Conservation (phyloP, 2,797 vertebrate genomes). For the Epinephelus malabaricus region DNA sequence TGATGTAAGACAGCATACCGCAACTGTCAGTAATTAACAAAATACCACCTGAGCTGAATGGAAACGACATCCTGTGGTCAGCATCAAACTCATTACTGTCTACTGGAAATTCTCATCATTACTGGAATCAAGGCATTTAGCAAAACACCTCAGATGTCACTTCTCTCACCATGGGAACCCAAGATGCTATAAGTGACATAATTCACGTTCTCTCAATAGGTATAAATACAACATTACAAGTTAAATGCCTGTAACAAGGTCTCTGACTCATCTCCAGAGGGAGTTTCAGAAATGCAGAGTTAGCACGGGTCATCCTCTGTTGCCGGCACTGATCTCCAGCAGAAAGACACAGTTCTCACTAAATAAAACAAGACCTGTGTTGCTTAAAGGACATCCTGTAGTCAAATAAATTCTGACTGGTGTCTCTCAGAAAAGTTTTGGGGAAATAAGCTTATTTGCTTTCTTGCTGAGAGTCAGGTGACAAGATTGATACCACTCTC, state of each 20-base stretch:
- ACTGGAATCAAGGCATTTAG: neutral
- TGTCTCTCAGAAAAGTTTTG: conserved; percentile 10
- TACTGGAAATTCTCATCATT: neutral
- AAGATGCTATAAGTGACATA: neutral
- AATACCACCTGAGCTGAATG: conserved; percentile 4
- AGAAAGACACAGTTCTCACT: neutral
- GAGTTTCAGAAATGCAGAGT: neutral
- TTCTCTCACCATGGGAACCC: neutral
- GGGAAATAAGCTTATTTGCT: neutral
- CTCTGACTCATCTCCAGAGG: conserved; percentile 13
- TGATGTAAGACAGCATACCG: conserved; percentile 7
- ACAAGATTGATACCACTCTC: neutral
- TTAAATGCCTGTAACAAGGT: neutral
- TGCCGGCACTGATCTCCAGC: neutral
- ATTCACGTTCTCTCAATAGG: neutral
- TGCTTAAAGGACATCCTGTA: neutral
- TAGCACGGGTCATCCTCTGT: neutral
- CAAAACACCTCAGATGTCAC: neutral
- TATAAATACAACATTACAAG: conserved; percentile 1
- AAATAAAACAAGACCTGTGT: neutral
- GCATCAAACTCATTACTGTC: neutral
- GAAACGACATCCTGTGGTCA: neutral
- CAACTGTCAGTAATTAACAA: conserved; percentile 17
- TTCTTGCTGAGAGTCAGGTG: neutral
- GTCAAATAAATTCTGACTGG: no score